These are phyloP conservation scores for Loripinus fragilis DNA, from an alignment of 2,888 invertebrate species.

Conservation along the genomic window DNA sequence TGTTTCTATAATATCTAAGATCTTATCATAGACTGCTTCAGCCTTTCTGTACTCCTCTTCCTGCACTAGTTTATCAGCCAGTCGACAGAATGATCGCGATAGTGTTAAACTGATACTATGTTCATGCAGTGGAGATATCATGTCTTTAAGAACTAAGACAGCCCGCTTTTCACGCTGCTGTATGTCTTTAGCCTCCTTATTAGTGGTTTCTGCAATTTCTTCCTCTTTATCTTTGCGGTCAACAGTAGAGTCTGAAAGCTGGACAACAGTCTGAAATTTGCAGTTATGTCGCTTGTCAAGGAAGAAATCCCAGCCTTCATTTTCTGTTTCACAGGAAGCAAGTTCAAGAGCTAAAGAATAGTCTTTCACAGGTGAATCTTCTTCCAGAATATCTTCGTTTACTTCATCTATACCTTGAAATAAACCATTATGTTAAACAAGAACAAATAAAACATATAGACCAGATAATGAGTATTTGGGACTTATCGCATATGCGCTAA, in stretches of 20 bases:
- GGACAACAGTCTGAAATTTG: conserved; percentile 71
- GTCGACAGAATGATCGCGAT: conserved; percentile 71
- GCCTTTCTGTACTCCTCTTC: conserved; percentile 74
- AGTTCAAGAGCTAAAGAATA: conserved; percentile 74
- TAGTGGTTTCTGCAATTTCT: conserved; percentile 32
- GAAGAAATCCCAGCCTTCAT: conserved; percentile 76
- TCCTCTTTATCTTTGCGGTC: conserved; percentile 45
- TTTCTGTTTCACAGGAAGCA: conserved; percentile 69
- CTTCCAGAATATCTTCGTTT: conserved; percentile 58
- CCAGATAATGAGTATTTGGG: not conserved
- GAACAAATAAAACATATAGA: not conserved
- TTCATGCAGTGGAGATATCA: conserved; percentile 74
- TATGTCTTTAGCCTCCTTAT: conserved; percentile 42
- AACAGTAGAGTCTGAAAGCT: conserved; percentile 51
- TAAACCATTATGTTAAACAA: no score
- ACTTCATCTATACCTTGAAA: conserved; percentile 59
- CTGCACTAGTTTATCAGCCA: conserved; percentile 72
- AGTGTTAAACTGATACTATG: conserved; percentile 74
- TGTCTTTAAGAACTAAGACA: conserved; percentile 53
- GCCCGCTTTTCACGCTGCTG: conserved; percentile 40
- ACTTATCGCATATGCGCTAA: no score
- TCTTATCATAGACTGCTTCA: conserved; percentile 75
- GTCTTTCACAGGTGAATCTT: conserved; percentile 68
- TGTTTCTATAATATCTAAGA: conserved; percentile 75
- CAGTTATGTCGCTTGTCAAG: conserved; percentile 73